Base-by-base conservation (phyloP, 1,140 invertebrate genomes). In the Drosophila tristis region DNA sequence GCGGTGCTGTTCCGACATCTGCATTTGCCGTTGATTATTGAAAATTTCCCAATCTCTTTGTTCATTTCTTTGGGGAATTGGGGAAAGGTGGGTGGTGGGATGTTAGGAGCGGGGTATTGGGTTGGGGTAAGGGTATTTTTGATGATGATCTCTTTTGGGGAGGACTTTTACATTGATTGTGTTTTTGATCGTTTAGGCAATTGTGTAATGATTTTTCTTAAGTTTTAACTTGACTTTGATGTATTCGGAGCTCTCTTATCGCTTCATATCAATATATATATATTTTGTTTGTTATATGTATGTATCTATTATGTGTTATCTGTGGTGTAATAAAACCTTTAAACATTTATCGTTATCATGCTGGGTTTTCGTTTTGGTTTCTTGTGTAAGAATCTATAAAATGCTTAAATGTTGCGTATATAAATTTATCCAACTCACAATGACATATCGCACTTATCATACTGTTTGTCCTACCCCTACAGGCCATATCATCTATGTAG, bases 21-120 rank as follows among this genome's bases (percentile, higher is more conserved):
- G 9, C 13, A 16, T 4, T 55, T 45, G 15, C 45, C 35, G 35
- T 39, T 39, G 35, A 39, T 2, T 39, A 65, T 82, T 76, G 66
- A 77, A 85, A 80, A 79, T 78, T 50, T 74, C 5, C 48, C 25
- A 60, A 61, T 84, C 76, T 85, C 76, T 74, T 85, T 85, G 80
- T 73, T 85, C 44, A 80, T 42, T 23, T 39, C 31, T 80, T 79
- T 58, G 64, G 71, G 39, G 61, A 74, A 54, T 74, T 64, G 68
- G 72, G 56, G 39, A 45, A 23, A 23, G 11, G 39, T 50, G 50
- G 60, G 49, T 55, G 20, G 4, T 42, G 29, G 55, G 39, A 44
- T 48, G 7, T 20, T 51, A 42, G 26, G 20, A 15, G 45, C 9
- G 47, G 50, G 35, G 35, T 13, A 2, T 13, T 13, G 71, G 51